Evolutionary conservation across 2,888 invertebrate genomes (phyloP).

Genomic region (Cantharis nigra): DNA sequence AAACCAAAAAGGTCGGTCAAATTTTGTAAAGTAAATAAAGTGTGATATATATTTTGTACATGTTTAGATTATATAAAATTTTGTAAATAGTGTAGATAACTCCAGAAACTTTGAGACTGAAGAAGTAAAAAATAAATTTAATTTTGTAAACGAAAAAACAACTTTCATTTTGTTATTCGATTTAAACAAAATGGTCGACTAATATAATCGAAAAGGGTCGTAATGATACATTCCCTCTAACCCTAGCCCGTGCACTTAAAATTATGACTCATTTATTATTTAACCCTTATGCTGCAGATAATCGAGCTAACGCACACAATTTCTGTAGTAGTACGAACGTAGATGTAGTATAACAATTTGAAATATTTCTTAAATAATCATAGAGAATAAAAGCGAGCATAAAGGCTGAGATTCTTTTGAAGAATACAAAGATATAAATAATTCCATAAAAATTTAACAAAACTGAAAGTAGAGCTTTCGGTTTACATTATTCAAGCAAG

Average conservation of each 20-base stretch:
- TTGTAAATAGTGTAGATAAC: background rate
- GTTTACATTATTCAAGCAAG: conserved; percentile 10
- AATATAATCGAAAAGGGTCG: background rate
- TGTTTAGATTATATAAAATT: background rate
- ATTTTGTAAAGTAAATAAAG: background rate
- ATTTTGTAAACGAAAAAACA: background rate
- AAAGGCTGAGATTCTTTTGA: background rate
- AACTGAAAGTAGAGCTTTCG: conserved; percentile 7
- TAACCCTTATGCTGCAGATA: background rate
- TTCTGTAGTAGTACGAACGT: background rate
- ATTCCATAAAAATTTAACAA: background rate
- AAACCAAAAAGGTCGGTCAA: background rate
- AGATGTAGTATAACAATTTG: background rate
- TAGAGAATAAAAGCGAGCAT: background rate
- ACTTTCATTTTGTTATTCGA: background rate
- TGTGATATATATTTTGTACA: conserved; percentile 1
- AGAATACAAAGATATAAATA: background rate
- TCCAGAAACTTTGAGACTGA: background rate
- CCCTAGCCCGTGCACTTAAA: background rate
- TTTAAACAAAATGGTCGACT: conserved; percentile 1
- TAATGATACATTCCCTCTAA: background rate
- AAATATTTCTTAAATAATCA: background rate
- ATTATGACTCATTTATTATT: conserved; percentile 2
- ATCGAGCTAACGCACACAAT: background rate
- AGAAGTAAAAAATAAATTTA: background rate